Base-by-base conservation (phyloP, 30 jellyfish, hydroid and myxozoan species). In the Haliclystus octoradiatus region DNA sequence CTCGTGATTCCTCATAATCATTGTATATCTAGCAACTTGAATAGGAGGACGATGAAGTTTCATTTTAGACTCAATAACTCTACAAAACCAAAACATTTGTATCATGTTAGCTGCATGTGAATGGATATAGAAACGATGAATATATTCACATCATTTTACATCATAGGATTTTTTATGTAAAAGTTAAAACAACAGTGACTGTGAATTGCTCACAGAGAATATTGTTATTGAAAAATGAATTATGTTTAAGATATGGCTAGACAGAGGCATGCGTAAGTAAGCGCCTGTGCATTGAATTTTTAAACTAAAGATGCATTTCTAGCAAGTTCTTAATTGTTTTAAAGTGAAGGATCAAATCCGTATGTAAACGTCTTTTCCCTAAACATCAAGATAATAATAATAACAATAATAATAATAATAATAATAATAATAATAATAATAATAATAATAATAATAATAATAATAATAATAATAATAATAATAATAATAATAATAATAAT, bases 1-100 rank as follows among this genome's bases (percentile, higher is more conserved):
- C 50, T 22, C 63, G 19, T 52, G 78, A 62, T 77, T 77, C n/a
- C n/a, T n/a, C n/a, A n/a, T n/a, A n/a, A n/a, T n/a, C 90, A 77
- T 77, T 0, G 90, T 77, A 57, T 77, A 77, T 57, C 81, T 22
- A 28, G 70, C 90, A 25, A 77, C 67, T 52, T 62, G 72, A 15
- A 14, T 12, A 3, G 90, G 61, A 15, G 90, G 90, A 19, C 90
- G 34, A n/a, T 51, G 50, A 29, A 77, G 5, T 46, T 77, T 68
- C 60, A 9, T 63, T 23, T 72, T 77, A 34, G 61, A 67, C 3
- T 57, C 46, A 4, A 46, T 72, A 27, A 77, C 81, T 57, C 90
- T 77, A 35, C 0, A 66, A 76, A 50, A 13, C 1, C 52, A 15
- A 33, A 65, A 26, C 66, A 65, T 3, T 30, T 28, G 26, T 15